Conservation (phyloP, 2,888 invertebrate genomes). For the Standfussiana lucernea region DNA sequence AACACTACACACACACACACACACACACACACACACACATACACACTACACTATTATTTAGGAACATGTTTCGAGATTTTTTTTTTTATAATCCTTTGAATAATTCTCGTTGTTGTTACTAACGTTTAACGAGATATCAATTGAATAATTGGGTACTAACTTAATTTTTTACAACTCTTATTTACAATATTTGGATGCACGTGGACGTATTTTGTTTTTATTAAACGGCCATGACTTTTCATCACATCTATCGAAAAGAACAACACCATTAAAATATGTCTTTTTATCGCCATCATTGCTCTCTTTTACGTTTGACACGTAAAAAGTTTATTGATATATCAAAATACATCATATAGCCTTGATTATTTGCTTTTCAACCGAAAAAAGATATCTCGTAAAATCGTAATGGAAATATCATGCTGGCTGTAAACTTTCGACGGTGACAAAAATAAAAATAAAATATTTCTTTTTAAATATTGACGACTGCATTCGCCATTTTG, state of each 20-base stretch:
- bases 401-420: conserved; percentile 27
- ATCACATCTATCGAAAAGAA: not conserved
- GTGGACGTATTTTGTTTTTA: not conserved
- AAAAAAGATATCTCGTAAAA: conserved; percentile 34
- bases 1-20: too few relatives aligned
- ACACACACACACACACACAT: too few relatives aligned
- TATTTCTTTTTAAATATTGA: not conserved
- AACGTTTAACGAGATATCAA: not conserved
- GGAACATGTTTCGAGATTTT: too few relatives aligned
- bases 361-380: conserved; percentile 33
- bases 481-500: not conserved
- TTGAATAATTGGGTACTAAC: not conserved
- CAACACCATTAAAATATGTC: not conserved
- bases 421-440: conserved; percentile 2
- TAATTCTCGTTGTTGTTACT: not conserved
- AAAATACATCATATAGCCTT: conserved; percentile 27
- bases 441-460: not conserved
- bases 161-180: not conserved
- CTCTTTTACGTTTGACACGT: conserved; percentile 26
- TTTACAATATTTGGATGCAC: not conserved
- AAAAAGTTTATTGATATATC: conserved; percentile 30
- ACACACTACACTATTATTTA: too few relatives aligned
- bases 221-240: not conserved
- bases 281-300: conserved; percentile 7
- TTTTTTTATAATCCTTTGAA: too few relatives aligned